Base-by-base conservation (phyloP, 2,888 invertebrate genomes). In the Scaptomyza caliginosa region DNA sequence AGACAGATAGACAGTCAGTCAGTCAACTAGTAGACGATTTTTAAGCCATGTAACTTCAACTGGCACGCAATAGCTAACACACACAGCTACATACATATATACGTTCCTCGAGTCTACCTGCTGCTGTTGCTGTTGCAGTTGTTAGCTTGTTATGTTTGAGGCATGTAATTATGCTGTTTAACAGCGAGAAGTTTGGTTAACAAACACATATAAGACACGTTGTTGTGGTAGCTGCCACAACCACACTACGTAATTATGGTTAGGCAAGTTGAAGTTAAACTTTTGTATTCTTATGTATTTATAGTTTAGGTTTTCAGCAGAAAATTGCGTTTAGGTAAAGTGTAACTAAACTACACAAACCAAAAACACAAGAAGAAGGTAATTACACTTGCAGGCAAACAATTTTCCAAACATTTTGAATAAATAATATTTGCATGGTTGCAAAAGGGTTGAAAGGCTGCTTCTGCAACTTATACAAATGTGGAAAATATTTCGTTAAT, bases 141-240 rank as follows among this genome's bases (percentile, higher is more conserved):
- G 16, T 23, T 30, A 11, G 4, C 11, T 39, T 43, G 39, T 58
- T 50, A 46, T 62, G 57, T 72, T 40, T 67, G 52, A 32, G 77
- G 56, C 73, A 75, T 83, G 87, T 83, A 86, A 86, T 83, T 86
- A 85, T 86, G 78, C 76, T 86, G 80, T 77, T 82, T 71, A 81
- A 68, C 85, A 86, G 85, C 56, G 78, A 74, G 67, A 77, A 76
- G 57, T 86, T 82, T 67, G 83, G 77, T 81, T 76, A 78, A 79
- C 77, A 78, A 78, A 78, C 17, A 28, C 30, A 28, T 42, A 42
- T 76, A 69, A 67, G 60, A 77, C 65, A 74, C 74, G 56, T 66
- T 73, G 70, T 48, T 73, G 70, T 48, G 45, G 50, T 63, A 43
- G 51, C 57, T 28, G 30, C n/a, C 30, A 30, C 30, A 30, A 28